Evolutionary conservation across 2,113 vertebrate genomes (phyloP).

Genomic region (Ctenodactylus gundi): DNA sequence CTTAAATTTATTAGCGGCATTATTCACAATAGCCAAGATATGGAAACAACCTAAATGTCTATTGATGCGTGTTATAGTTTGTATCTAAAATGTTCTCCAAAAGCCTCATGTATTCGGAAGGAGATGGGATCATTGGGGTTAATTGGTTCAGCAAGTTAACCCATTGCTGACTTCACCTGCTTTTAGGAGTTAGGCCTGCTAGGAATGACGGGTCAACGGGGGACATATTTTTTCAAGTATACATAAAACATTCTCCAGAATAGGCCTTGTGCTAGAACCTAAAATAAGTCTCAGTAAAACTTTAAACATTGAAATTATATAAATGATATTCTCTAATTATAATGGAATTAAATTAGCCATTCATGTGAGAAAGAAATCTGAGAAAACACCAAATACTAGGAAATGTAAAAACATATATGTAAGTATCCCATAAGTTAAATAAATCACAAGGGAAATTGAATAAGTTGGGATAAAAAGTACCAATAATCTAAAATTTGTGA

Average conservation of each 20-base stretch:
- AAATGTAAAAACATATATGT: not conserved
- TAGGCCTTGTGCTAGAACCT: not conserved
- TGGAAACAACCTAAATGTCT: too few relatives aligned
- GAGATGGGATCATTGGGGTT: too few relatives aligned
- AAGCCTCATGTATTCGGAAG: too few relatives aligned
- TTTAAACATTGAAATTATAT: not conserved
- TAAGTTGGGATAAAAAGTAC: not conserved
- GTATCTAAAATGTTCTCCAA: too few relatives aligned
- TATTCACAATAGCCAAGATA: too few relatives aligned
- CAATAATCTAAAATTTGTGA: not conserved
- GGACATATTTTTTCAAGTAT: not conserved
- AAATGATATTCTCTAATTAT: not conserved
- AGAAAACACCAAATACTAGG: not conserved
- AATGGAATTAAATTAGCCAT: not conserved
- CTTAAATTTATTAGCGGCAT: too few relatives aligned
- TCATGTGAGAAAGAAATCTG: not conserved
- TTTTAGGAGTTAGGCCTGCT: too few relatives aligned
- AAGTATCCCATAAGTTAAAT: not conserved
- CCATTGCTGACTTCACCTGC: too few relatives aligned
- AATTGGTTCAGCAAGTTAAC: too few relatives aligned
- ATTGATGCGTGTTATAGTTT: too few relatives aligned
- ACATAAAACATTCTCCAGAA: not conserved
- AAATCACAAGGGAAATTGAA: not conserved
- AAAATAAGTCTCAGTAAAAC: conserved; percentile 39
- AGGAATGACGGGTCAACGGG: too few relatives aligned